Evolutionary conservation across 35 echinoderm and acorn worm genomes (phyloP).

Genomic region (Amphiura filiformis): DNA sequence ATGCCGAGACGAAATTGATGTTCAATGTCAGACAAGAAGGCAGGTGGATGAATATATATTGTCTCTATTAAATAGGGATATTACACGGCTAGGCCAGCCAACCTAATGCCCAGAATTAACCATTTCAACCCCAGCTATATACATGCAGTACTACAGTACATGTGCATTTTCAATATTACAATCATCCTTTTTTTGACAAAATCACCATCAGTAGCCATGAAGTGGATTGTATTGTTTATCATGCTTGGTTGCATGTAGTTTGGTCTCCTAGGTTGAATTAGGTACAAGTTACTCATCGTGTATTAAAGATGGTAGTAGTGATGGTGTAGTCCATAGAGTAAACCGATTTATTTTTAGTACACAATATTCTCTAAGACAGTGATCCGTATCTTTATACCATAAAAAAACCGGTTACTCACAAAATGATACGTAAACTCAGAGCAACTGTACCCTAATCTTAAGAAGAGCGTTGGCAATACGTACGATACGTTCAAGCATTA

Average conservation of each 20-base stretch:
- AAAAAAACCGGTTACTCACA: too few species aligned
- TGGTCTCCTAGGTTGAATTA: not conserved
- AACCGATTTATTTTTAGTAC: too few species aligned
- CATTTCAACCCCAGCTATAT: not conserved
- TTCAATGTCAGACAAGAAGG: not conserved
- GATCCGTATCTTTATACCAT: too few species aligned
- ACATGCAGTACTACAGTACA: not conserved
- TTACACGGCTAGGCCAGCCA: not conserved
- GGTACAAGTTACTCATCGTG: too few species aligned
- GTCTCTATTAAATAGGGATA: slow-evolving; percentile 7
- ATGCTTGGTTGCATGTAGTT: not conserved
- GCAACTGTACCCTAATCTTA: too few species aligned
- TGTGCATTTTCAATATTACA: not conserved
- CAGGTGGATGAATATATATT: not conserved
- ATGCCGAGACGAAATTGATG: not conserved
- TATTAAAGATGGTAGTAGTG: too few species aligned
- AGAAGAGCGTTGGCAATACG: too few species aligned
- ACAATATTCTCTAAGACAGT: too few species aligned
- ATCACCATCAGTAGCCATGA: not conserved
- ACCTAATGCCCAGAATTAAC: not conserved
- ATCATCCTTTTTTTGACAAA: not conserved
- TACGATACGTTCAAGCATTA: too few species aligned
- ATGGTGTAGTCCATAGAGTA: too few species aligned
- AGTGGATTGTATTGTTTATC: not conserved
- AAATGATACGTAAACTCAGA: too few species aligned